phyloP scores from a whole-genome alignment of 2,888 invertebrate genomes.

The Mylabris sibirica region DNA sequence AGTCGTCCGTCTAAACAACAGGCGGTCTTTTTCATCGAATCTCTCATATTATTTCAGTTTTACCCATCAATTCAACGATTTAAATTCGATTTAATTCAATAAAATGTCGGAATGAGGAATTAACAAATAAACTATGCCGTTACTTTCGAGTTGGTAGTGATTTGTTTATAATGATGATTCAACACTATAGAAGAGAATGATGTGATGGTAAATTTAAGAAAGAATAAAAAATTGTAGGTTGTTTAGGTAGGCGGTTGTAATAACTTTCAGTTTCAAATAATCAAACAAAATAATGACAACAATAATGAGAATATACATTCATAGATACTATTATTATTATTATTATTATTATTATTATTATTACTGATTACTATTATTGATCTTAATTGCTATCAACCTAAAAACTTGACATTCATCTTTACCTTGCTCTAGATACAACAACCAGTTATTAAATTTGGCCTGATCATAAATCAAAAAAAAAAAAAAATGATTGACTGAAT shows the following conservation, averaged over 20 bases:
- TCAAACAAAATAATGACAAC: background rate
- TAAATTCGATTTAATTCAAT: background rate
- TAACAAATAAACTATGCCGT: background rate
- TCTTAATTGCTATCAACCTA: background rate
- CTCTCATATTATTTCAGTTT: background rate
- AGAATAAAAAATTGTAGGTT: background rate
- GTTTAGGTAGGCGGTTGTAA: background rate
- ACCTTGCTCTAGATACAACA: background rate
- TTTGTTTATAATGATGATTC: slow-evolving; percentile 1
- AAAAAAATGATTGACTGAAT: background rate
- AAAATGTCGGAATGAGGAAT: background rate
- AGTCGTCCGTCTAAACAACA: background rate
- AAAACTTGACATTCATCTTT: background rate
- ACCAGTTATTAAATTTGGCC: background rate
- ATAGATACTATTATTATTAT: no score
- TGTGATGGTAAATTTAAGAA: background rate
- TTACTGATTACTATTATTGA: background rate
- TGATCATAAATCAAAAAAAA: background rate
- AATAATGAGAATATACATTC: background rate
- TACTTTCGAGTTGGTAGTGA: background rate
- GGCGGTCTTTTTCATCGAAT: background rate
- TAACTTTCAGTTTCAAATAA: slow-evolving; percentile 4
- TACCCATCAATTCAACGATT: background rate
- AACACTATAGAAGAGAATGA: background rate
- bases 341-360: background rate